phyloP scores from a whole-genome alignment of 1,140 invertebrate genomes.

The Acyrthosiphon pisum region DNA sequence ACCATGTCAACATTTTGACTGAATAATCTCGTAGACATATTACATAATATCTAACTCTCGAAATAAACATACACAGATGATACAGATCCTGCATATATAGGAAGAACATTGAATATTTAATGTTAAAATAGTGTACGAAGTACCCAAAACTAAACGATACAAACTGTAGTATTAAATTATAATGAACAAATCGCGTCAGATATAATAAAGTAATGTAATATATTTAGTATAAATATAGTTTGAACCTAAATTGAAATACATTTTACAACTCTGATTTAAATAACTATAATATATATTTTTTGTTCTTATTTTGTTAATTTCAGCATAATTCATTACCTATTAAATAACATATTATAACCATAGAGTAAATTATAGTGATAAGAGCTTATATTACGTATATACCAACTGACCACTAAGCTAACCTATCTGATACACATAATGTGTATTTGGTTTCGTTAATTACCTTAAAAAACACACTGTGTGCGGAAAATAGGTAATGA shows the following conservation, averaged over 20 bases:
- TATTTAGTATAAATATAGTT: too few species aligned
- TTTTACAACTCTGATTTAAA: background rate
- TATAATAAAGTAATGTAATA: background rate
- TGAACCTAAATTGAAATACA: too few species aligned
- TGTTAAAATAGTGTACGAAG: background rate
- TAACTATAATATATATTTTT: background rate
- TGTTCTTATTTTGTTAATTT: too few species aligned
- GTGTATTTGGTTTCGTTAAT: background rate
- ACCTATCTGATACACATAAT: too few species aligned
- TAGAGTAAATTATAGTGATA: too few species aligned
- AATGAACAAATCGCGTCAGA: background rate
- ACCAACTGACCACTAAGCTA: too few species aligned
- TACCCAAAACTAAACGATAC: background rate
- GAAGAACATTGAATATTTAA: background rate
- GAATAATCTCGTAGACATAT: background rate
- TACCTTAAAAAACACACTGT: background rate
- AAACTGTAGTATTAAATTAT: background rate
- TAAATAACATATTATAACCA: too few species aligned
- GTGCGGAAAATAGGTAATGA: background rate
- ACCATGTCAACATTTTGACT: background rate
- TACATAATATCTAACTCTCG: too few species aligned
- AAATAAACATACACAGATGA: background rate
- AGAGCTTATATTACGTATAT: too few species aligned
- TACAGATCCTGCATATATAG: background rate
- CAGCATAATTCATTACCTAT: too few species aligned